These are phyloP conservation scores for Gnathonemus echidnorhynchus DNA, from an alignment of 2,113 vertebrate genomes.

Conservation along the genomic window DNA sequence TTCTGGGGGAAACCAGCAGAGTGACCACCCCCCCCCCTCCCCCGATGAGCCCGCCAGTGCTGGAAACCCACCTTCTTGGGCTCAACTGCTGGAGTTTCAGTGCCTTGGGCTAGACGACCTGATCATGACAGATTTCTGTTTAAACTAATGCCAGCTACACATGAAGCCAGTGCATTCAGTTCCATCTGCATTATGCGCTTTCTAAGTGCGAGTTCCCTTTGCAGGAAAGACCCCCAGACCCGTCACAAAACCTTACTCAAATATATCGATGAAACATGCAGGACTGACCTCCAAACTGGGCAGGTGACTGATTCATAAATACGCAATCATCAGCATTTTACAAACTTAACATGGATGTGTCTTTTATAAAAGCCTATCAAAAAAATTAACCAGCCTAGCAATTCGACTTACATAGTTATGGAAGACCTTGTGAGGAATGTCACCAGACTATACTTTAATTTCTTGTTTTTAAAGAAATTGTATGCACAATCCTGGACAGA, in stretches of 20 bases:
- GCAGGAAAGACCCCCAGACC: background rate
- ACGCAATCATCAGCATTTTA: background rate
- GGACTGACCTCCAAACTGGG: background rate
- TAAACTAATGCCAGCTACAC: background rate
- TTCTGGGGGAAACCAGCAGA: background rate
- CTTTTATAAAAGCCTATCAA: background rate
- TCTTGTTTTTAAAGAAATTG: background rate
- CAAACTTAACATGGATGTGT: background rate
- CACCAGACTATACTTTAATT: background rate
- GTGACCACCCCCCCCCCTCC: background rate
- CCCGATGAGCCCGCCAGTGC: background rate
- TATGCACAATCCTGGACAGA: background rate
- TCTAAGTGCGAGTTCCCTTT: background rate
- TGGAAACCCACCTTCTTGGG: background rate
- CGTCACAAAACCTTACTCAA: background rate
- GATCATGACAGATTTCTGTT: background rate
- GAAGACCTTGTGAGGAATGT: background rate
- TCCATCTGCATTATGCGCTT: background rate
- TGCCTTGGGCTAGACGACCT: background rate
- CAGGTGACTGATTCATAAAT: background rate
- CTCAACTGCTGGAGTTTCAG: no score
- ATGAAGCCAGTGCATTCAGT: background rate
- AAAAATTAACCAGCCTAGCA: background rate
- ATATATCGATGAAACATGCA: background rate
- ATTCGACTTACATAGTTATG: background rate